Conservation (phyloP, 1,140 invertebrate species). For the Cyclargus thomasi region DNA sequence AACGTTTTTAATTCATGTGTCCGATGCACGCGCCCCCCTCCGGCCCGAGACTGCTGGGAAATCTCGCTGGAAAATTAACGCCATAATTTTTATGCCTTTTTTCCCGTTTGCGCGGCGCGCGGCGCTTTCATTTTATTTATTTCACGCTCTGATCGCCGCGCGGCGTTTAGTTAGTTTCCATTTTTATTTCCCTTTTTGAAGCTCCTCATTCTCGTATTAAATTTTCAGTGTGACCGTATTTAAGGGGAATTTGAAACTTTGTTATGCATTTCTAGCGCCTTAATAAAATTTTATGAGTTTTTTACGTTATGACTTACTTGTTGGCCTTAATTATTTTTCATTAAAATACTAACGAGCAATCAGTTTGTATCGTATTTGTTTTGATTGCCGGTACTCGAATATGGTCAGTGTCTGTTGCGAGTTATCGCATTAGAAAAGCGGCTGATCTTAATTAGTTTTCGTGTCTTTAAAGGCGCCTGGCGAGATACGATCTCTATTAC, state of each 20-base stretch:
- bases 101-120: slow-evolving; percentile 50
- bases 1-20: slow-evolving; percentile 74
- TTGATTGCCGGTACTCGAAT: slow-evolving; percentile 68
- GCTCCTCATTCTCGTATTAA: slow-evolving; percentile 20
- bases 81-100: slow-evolving; percentile 63
- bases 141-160: slow-evolving; percentile 63
- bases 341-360: slow-evolving; percentile 3
- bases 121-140: slow-evolving; percentile 66
- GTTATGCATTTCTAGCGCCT: not conserved
- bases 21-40: slow-evolving; percentile 59
- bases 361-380: slow-evolving; percentile 51
- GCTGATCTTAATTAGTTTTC: slow-evolving; percentile 75
- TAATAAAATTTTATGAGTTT: not conserved
- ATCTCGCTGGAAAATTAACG: slow-evolving; percentile 72
- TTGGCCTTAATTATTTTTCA: not conserved
- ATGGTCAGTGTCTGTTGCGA: slow-evolving; percentile 51
- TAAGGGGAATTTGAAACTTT: not conserved
- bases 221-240: slow-evolving; percentile 17
- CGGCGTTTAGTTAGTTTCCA: slow-evolving; percentile 59
- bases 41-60: slow-evolving; percentile 59
- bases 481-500: slow-evolving; percentile 67
- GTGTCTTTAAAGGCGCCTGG: slow-evolving; percentile 70
- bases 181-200: slow-evolving; percentile 35
- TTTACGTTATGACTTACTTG: not conserved
- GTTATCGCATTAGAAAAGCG: slow-evolving; percentile 71